A percentile compares a stretch with the other conserved stretches of the same genome.
Conservation (phyloP, 2,888 invertebrate genomes). For the Pogonocherus hispidulus region DNA sequence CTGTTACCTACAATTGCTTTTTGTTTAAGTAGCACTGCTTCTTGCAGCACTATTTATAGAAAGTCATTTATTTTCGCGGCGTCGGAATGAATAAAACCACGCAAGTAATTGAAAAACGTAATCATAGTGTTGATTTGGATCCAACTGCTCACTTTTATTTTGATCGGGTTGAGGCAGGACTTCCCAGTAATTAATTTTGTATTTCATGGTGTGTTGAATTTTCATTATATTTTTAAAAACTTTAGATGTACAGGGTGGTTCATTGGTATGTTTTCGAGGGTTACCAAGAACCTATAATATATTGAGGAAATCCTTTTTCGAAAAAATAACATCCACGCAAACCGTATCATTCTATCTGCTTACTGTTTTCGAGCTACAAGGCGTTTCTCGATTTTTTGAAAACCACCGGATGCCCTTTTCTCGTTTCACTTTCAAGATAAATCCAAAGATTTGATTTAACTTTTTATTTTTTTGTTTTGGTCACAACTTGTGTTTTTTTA, state of each 20-base stretch:
- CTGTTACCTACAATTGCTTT: slow-evolving; percentile 19
- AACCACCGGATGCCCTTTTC: no score
- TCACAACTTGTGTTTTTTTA: no score
- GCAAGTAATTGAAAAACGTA: background rate
- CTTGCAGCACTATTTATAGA: slow-evolving; percentile 2
- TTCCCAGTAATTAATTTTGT: background rate
- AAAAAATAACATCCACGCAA: no score
- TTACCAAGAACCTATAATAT: no score
- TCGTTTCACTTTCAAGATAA: no score
- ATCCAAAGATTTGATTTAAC: no score
- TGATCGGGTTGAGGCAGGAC: background rate
- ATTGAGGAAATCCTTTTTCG: no score
- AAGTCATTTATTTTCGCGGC: background rate
- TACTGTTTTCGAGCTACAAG: no score
- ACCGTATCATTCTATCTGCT: no score
- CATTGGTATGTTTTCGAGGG: no score
- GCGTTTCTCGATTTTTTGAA: no score
- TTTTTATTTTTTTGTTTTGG: no score
- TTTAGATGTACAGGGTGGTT: background rate
- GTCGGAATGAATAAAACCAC: background rate
- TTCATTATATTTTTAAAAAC: background rate
- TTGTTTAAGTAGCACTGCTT: slow-evolving; percentile 2
- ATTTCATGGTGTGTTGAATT: background rate
- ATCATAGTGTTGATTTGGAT: background rate
- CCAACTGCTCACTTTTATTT: background rate